A percentile compares a stretch with the other conserved stretches of the same genome.
Evolutionary conservation across 92 coral and sea anemone species (phyloP).

Genomic region (Nematostella vectensis): DNA sequence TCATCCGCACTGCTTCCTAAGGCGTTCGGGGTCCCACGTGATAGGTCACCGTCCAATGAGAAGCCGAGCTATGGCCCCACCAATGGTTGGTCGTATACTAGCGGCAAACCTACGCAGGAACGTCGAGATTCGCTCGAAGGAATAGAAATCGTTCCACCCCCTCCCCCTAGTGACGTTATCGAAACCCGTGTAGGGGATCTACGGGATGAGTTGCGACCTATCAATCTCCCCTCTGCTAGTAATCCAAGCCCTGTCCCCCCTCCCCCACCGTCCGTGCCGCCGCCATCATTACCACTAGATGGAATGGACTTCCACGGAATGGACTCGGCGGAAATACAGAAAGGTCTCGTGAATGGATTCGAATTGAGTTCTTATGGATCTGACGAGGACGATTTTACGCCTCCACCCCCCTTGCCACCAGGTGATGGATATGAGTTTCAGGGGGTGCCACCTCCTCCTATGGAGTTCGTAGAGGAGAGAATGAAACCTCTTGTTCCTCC

Average conservation of each 20-base stretch:
- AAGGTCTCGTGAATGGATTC: constrained; percentile 23
- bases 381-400: constrained; percentile 40
- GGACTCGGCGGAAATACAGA: constrained; percentile 9
- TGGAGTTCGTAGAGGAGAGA: constrained; percentile 9
- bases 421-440: constrained; percentile 26
- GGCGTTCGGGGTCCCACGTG: constrained; percentile 1
- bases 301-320: constrained; percentile 25
- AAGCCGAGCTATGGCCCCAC: not conserved
- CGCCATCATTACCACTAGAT: constrained; percentile 41
- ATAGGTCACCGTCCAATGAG: not conserved
- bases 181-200: not conserved
- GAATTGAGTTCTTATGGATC: constrained; percentile 1
- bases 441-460: constrained; percentile 27
- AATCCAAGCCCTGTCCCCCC: constrained; percentile 34
- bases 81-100: not conserved
- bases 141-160: constrained; percentile 31
- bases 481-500: constrained; percentile 56
- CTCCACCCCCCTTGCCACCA: constrained; percentile 53
- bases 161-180: constrained; percentile 19
- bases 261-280: constrained; percentile 51
- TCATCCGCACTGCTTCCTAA: not conserved
- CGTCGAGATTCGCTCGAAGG: constrained; percentile 7
- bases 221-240: constrained; percentile 16
- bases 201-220: constrained; percentile 7
- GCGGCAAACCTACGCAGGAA: not conserved